These are phyloP conservation scores for Sphaerophoria rueppellii DNA, from an alignment of 2,888 invertebrate species.

Conservation along the genomic window DNA sequence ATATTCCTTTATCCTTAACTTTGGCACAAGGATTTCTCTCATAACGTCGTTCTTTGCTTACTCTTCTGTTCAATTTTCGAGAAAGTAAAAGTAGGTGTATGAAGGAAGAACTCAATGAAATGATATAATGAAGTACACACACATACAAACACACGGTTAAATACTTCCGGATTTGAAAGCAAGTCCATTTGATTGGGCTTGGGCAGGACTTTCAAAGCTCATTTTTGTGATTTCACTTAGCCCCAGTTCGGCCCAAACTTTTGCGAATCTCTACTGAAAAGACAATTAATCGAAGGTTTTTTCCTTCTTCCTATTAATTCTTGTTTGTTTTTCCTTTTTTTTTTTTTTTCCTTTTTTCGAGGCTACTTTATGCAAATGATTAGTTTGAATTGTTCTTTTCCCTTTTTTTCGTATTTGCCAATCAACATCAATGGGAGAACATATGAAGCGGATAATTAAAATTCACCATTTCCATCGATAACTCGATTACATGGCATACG, in stretches of 20 bases:
- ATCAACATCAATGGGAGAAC: constrained; percentile 29
- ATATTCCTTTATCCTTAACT: constrained; percentile 17
- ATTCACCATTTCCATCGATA: constrained; percentile 47
- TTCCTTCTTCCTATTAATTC: neutral
- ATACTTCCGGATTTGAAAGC: too few species aligned
- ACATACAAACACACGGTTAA: neutral
- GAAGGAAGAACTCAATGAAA: constrained; percentile 51
- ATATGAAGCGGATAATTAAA: constrained; percentile 63
- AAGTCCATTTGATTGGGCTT: neutral
- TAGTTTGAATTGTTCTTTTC: constrained; percentile 37
- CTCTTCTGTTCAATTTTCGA: neutral
- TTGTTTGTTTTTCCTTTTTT: neutral
- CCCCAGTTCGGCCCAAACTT: neutral
- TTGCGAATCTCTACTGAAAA: neutral
- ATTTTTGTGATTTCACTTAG: neutral
- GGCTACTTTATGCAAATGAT: constrained; percentile 59
- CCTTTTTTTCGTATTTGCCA: constrained; percentile 14
- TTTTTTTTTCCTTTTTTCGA: constrained; percentile 10
- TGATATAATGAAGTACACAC: constrained; percentile 42
- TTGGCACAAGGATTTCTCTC: constrained; percentile 1
- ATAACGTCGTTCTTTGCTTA: constrained; percentile 2
- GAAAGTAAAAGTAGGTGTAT: constrained; percentile 8
- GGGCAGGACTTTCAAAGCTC: neutral
- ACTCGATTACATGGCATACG: constrained; percentile 1
- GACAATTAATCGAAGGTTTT: constrained; percentile 10